A percentile compares a stretch with the other conserved stretches of the same genome.
These are phyloP conservation scores for Odontocolon sp. DNA, from an alignment of 2,888 invertebrate genomes.

Conservation along the genomic window DNA sequence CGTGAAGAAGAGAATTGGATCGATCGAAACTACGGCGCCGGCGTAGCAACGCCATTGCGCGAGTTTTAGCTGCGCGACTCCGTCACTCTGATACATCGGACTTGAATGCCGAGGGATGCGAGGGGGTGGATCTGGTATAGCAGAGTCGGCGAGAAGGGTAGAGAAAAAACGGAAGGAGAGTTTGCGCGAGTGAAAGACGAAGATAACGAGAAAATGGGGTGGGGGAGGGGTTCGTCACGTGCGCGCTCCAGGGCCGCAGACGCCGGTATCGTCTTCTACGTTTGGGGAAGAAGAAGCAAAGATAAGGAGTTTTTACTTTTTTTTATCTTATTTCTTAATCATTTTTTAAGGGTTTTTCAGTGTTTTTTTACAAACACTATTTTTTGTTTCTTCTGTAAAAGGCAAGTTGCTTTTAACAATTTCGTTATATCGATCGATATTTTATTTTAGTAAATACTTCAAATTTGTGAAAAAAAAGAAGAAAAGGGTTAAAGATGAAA, in stretches of 20 bases:
- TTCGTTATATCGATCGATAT: no score
- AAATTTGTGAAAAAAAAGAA: no score
- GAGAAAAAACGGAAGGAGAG: conserved; percentile 25
- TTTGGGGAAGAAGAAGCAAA: background rate
- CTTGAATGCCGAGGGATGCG: background rate
- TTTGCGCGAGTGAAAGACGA: conserved; percentile 1
- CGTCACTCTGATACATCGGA: background rate
- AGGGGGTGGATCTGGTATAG: background rate
- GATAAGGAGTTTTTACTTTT: background rate
- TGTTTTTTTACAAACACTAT: no score
- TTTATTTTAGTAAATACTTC: no score
- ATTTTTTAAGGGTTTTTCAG: no score
- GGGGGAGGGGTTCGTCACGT: conserved; percentile 43
- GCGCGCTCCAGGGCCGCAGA: conserved; percentile 44
- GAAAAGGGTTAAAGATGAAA: no score
- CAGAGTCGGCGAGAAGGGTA: no score
- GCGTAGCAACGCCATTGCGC: conserved; percentile 75
- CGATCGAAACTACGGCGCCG: conserved; percentile 78
- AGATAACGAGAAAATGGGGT: conserved; percentile 2
- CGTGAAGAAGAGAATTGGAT: conserved; percentile 66
- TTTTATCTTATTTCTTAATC: background rate
- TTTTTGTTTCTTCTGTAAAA: no score
- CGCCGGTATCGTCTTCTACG: conserved; percentile 10
- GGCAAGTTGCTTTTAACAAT: no score
- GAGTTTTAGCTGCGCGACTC: conserved; percentile 56